Conservation (phyloP, 1,140 invertebrate genomes). For the Matsumurasca onukii region DNA sequence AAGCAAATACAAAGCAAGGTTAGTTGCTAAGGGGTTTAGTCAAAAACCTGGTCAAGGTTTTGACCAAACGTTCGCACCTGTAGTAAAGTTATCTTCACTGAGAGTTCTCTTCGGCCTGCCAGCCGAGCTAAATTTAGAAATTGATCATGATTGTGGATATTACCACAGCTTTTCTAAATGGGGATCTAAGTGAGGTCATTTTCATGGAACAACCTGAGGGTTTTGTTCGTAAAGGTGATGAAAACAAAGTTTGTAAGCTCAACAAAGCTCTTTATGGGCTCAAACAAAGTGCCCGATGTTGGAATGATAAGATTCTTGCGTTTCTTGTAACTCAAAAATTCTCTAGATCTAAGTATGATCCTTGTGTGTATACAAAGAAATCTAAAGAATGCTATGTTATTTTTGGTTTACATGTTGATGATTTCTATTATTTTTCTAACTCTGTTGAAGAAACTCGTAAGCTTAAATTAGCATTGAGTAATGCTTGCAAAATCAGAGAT, state of each 20-base stretch:
- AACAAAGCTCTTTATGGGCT: too few relatives aligned
- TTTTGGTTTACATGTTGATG: slow-evolving; percentile 25
- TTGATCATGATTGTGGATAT: slow-evolving; percentile 35
- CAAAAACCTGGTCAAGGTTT: slow-evolving; percentile 42
- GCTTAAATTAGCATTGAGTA: not conserved
- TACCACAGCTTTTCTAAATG: slow-evolving; percentile 48
- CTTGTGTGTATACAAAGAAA: too few relatives aligned
- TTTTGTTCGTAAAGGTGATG: slow-evolving; percentile 37
- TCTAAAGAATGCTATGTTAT: slow-evolving; percentile 27
- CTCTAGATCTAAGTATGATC: slow-evolving; percentile 34
- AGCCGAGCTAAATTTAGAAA: not conserved
- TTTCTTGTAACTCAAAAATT: slow-evolving; percentile 32
- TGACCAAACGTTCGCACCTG: slow-evolving; percentile 41
- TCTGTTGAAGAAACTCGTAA: not conserved
- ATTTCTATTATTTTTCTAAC: slow-evolving; percentile 23
- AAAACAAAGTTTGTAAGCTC: slow-evolving; percentile 41
- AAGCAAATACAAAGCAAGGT: not conserved
- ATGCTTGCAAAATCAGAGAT: slow-evolving; percentile 21
- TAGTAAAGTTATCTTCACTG: slow-evolving; percentile 27
- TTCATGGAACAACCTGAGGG: slow-evolving; percentile 49
- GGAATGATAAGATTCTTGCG: slow-evolving; percentile 44
- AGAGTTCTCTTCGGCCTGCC: too few relatives aligned
- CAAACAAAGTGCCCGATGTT: slow-evolving; percentile 49
- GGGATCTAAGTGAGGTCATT: slow-evolving; percentile 48
- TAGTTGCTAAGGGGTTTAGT: too few relatives aligned